phyloP scores from a whole-genome alignment of 2,113 vertebrate genomes.

The Solea senegalensis region DNA sequence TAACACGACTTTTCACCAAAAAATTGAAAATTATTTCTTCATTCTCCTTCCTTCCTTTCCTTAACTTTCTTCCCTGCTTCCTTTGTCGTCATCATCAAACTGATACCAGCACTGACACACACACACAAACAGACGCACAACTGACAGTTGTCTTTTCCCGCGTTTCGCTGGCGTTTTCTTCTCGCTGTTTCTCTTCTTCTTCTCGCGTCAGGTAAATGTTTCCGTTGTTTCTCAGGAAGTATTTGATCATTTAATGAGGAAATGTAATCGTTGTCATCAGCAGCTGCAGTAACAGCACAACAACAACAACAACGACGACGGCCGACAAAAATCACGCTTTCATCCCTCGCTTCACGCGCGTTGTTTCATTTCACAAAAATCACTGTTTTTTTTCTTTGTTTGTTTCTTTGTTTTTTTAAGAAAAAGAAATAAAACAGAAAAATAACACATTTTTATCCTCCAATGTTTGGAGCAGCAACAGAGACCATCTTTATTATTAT shows the following conservation, averaged over 20 bases:
- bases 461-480: constrained; percentile 76
- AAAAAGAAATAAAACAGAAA: neutral
- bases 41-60: no score
- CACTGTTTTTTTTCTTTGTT: neutral
- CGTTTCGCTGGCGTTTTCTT: neutral
- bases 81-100: no score
- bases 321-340: neutral
- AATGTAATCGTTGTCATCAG: constrained; percentile 48
- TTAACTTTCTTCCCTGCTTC: no score
- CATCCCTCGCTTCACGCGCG: neutral
- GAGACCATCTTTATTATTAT: constrained; percentile 55
- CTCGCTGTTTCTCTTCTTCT: neutral
- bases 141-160: neutral
- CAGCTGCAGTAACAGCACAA: constrained; percentile 66
- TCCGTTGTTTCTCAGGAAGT: constrained; percentile 79
- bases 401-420: neutral
- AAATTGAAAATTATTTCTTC: no score
- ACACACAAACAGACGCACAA: neutral
- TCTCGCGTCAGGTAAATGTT: constrained; percentile 67
- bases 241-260: constrained; percentile 67
- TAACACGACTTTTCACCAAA: no score
- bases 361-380: constrained; percentile 52
- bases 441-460: constrained; percentile 55
- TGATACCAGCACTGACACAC: neutral
- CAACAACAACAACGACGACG: constrained; percentile 1